A percentile compares a stretch with the other conserved stretches of the same genome.
phyloP scores from a whole-genome alignment of 2,888 invertebrate species.

The Cacoxenus indagator region DNA sequence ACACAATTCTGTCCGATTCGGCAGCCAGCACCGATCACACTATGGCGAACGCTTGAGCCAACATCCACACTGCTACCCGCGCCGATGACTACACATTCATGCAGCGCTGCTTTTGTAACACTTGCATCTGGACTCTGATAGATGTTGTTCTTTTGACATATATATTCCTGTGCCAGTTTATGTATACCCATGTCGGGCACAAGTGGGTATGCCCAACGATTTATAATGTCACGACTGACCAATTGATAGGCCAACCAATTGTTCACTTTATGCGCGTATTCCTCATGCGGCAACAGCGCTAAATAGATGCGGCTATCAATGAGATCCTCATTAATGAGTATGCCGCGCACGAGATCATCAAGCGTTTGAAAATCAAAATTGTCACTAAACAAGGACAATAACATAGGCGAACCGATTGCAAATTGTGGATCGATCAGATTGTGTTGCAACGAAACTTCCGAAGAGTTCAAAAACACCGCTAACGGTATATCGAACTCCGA shows the following conservation, averaged over 20 bases:
- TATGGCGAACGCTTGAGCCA: constrained; percentile 74
- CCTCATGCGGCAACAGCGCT: constrained; percentile 76
- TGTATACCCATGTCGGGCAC: constrained; percentile 79
- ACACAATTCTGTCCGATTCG: constrained; percentile 81
- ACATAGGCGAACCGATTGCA: constrained; percentile 88
- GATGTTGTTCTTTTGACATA: constrained; percentile 78
- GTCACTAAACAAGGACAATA: constrained; percentile 92
- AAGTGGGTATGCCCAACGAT: constrained; percentile 87
- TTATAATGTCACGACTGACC: constrained; percentile 83
- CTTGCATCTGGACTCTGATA: constrained; percentile 75
- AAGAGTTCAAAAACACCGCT: constrained; percentile 81
- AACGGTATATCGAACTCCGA: constrained; percentile 79
- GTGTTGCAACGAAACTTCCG: constrained; percentile 81
- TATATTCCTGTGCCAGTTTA: constrained; percentile 73
- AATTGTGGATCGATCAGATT: constrained; percentile 89
- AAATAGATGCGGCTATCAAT: constrained; percentile 89
- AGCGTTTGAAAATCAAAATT: constrained; percentile 97
- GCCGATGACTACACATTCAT: constrained; percentile 85
- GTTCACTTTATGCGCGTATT: constrained; percentile 86
- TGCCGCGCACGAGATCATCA: constrained; percentile 92
- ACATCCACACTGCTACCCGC: constrained; percentile 78
- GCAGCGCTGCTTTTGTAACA: constrained; percentile 70
- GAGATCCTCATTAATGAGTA: constrained; percentile 94
- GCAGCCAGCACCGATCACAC: constrained; percentile 85
- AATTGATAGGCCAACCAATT: constrained; percentile 89